phyloP scores from a whole-genome alignment of 2,797 vertebrate genomes.

The Diglossa cyanea region DNA sequence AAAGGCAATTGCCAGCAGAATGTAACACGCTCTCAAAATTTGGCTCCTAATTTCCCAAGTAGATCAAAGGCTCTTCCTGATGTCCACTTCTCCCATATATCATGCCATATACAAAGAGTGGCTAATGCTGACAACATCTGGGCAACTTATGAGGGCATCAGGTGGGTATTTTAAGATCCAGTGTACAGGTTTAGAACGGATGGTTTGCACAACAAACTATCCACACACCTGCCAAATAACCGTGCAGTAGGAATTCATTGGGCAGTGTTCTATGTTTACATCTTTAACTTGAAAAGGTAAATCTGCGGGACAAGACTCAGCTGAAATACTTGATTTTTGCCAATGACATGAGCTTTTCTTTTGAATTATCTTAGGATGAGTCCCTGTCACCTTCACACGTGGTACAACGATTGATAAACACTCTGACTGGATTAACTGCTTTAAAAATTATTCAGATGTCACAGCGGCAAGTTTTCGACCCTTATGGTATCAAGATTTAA shows the following conservation, averaged over 20 bases:
- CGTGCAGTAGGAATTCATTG: background rate
- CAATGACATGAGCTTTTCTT: background rate
- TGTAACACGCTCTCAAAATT: background rate
- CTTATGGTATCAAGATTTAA: constrained; percentile 34
- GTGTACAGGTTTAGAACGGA: background rate
- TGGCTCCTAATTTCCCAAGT: background rate
- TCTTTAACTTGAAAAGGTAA: background rate
- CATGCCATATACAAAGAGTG: background rate
- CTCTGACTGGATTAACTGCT: background rate
- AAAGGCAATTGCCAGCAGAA: background rate
- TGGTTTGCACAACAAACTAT: background rate
- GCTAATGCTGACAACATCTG: background rate
- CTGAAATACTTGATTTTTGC: background rate
- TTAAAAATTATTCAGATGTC: constrained; percentile 41
- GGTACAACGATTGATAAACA: background rate
- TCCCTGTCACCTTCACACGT: accelerated
- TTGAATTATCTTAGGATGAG: background rate
- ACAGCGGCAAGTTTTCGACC: constrained; percentile 42
- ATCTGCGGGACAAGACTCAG: background rate
- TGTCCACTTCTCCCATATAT: accelerated
- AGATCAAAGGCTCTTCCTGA: background rate
- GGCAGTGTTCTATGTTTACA: background rate
- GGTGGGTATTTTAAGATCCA: background rate
- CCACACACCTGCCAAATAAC: background rate
- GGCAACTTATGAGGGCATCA: background rate